Percentiles rank a stretch among this genome's conserved stretches.
Conservation (phyloP, 2,113 vertebrate species). For the Dipodomys ordii region DNA sequence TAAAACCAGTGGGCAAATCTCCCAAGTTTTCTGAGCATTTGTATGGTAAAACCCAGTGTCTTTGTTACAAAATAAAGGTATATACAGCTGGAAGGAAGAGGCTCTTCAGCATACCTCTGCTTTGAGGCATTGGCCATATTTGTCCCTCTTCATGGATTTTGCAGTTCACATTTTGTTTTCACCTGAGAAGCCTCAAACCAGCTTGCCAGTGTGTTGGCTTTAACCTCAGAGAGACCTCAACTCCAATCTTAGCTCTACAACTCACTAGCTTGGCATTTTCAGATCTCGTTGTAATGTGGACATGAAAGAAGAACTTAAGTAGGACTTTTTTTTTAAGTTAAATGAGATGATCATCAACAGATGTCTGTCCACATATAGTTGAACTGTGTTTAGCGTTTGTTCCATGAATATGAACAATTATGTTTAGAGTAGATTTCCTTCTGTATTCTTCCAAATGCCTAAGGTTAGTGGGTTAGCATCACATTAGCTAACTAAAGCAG, state of each 20-base stretch:
- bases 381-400: background rate
- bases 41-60: background rate
- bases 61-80: background rate
- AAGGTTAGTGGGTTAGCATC: no score
- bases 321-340: background rate
- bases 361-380: rapidly evolving
- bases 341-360: background rate
- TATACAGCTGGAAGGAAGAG: background rate
- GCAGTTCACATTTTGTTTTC: background rate
- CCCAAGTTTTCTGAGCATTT: background rate
- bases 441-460: no score
- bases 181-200: background rate
- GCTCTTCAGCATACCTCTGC: background rate
- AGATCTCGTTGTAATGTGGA: background rate
- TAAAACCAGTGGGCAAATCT: background rate
- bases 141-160: background rate
- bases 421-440: background rate
- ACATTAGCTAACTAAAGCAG: background rate
- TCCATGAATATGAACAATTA: background rate
- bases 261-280: background rate
- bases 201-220: background rate
- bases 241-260: background rate
- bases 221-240: background rate
- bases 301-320: background rate
- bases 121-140: background rate